Base-by-base conservation (phyloP, 2,888 invertebrate species). In the Hemistola chrysoprasaria region DNA sequence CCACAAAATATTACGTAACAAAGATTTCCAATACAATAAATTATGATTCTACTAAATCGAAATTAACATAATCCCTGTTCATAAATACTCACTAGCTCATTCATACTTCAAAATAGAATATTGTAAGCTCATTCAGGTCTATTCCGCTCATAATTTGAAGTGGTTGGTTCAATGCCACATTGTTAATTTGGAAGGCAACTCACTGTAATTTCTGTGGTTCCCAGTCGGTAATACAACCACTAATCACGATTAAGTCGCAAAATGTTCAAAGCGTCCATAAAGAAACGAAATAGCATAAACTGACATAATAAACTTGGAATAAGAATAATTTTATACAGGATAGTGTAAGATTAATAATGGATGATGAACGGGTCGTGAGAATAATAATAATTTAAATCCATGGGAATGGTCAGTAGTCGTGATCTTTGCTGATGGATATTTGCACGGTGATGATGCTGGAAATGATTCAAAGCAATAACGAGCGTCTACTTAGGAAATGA, bases 351-450 rank as follows among this genome's bases (percentile, higher is more conserved):
- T 31, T 58, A 59, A 65, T 68, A 61, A 67, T 61, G 59, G 58
- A 57, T 59, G 59, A 61, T 60, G 47, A 55, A 49, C 53, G 35
- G 63, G 60, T 60, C 78, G 78, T 79, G 78, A 72, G 77, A 78
- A 77, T 67, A 48, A 59, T 65, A 65, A 75, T 72, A 74, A 74
- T 72, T 75, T 66, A 65, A 73, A 69, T 64, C 57, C 65, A 69
- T 73, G 74, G 64, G 68, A 77, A 72, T 63, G 62, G 62, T 53
- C 65, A 62, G 50, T 41, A 40, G 53, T 78, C 74, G 79, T 79
- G 78, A 77, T 35, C 11, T 34, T 39, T 65, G 59, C 40, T 46
- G 60, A 61, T 62, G 56, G 61, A 57, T n/a, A n/a, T 64, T 60
- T 56, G 59, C 62, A 61, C 42, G 40, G 56, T 61, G 57, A 60